These are phyloP conservation scores for Hycleus cichorii DNA, from an alignment of 1,140 invertebrate species.

Conservation along the genomic window DNA sequence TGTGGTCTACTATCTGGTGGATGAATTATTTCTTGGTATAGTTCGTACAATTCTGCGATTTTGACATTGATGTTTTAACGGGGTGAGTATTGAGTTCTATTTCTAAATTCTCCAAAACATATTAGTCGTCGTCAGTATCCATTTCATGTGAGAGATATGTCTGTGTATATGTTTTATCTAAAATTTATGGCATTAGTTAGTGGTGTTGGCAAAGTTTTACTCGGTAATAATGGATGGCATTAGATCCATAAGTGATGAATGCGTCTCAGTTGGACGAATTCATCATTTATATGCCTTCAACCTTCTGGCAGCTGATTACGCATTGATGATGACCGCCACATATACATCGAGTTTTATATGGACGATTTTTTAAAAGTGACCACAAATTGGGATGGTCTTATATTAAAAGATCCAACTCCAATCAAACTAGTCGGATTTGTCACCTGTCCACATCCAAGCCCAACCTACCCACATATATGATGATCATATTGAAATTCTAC, in stretches of 20 bases:
- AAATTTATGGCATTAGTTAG: constrained; percentile 16
- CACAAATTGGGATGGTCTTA: constrained; percentile 27
- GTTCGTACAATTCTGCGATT: too few relatives aligned
- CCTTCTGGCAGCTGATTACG: constrained; percentile 21
- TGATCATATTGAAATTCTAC: constrained; percentile 26
- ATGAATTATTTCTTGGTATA: too few relatives aligned
- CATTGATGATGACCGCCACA: constrained; percentile 27
- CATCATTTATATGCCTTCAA: constrained; percentile 30
- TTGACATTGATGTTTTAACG: too few relatives aligned
- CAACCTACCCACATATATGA: constrained; percentile 29
- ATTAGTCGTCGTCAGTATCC: too few relatives aligned
- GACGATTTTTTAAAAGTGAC: constrained; percentile 23
- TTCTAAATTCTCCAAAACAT: too few relatives aligned
- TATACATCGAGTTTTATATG: background rate
- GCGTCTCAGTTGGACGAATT: constrained; percentile 26
- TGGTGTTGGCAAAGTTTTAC: constrained; percentile 9
- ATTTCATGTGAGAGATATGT: too few relatives aligned
- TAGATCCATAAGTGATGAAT: constrained; percentile 30
- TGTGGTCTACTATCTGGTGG: too few relatives aligned
- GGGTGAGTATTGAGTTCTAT: too few relatives aligned
- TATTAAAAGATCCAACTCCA: constrained; percentile 27
- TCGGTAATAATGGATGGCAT: constrained; percentile 13
- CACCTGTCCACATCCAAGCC: constrained; percentile 34
- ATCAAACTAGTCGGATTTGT: constrained; percentile 38
- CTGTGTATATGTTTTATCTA: constrained; percentile 4